phyloP scores from a whole-genome alignment of 2,113 vertebrate genomes.

The Rhipidura dahli region DNA sequence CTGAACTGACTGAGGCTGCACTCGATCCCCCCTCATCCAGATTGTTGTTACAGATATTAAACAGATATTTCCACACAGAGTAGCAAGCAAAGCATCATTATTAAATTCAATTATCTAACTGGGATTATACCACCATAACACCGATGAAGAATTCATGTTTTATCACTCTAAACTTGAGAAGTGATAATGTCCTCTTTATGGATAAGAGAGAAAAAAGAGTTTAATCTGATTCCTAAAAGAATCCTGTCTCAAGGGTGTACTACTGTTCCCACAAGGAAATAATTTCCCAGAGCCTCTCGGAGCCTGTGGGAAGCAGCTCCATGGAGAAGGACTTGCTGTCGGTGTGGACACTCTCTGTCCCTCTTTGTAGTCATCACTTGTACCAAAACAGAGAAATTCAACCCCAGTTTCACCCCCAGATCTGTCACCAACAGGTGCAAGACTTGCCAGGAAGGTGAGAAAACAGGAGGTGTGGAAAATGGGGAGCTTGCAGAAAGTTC shows the following conservation, averaged over 20 bases:
- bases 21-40: background rate
- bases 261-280: background rate
- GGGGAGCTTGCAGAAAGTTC: background rate
- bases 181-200: background rate
- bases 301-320: background rate
- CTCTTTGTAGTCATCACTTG: background rate
- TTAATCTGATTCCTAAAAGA: background rate
- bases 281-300: accelerated
- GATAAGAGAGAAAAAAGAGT: background rate
- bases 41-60: background rate
- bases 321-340: background rate
- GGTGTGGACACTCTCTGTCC: background rate
- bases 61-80: background rate
- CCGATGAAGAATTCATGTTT: background rate
- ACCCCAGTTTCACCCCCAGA: background rate
- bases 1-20: background rate
- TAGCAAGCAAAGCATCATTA: background rate
- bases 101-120: background rate
- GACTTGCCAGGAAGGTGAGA: background rate
- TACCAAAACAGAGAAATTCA: background rate
- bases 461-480: background rate
- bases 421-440: background rate
- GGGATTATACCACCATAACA: background rate
- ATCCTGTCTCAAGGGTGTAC: background rate
- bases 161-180: background rate